Conservation (phyloP, 37 sponge, comb jelly and placozoan species). For the Diacarnus erythraeanus region DNA sequence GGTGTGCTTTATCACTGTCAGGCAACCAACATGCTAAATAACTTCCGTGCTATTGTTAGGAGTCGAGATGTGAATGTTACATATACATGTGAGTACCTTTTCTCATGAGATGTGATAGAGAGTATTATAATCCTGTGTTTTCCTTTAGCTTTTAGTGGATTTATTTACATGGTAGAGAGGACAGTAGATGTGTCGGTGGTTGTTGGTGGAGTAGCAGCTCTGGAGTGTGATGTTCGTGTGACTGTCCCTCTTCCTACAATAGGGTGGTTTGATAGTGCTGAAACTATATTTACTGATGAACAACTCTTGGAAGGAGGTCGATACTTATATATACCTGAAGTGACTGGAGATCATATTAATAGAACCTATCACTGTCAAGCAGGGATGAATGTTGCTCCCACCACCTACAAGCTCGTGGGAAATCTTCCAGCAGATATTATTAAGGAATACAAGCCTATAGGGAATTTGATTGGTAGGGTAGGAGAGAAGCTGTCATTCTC, state of each 20-base stretch:
- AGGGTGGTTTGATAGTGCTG: conserved; percentile 2
- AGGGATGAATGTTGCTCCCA: neutral
- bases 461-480: neutral
- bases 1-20: conserved; percentile 55
- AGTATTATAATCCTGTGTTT: neutral
- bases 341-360: neutral
- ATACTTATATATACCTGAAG: conserved; percentile 15
- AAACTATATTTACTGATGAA: neutral
- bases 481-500: neutral
- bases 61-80: conserved; percentile 34
- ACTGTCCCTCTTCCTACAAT: conserved; percentile 27
- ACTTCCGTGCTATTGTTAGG: conserved; percentile 29
- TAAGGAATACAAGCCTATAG: conserved; percentile 20
- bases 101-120: neutral
- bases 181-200: neutral
- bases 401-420: neutral
- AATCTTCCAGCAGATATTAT: neutral
- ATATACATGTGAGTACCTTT: conserved; percentile 48
- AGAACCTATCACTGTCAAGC: conserved; percentile 40
- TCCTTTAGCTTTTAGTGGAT: conserved; percentile 39
- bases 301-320: conserved; percentile 20
- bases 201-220: neutral
- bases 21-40: conserved; percentile 36
- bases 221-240: conserved; percentile 22
- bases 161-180: neutral